Base-by-base conservation (phyloP, 2,888 invertebrate species). In the Malachius bipustulatus region DNA sequence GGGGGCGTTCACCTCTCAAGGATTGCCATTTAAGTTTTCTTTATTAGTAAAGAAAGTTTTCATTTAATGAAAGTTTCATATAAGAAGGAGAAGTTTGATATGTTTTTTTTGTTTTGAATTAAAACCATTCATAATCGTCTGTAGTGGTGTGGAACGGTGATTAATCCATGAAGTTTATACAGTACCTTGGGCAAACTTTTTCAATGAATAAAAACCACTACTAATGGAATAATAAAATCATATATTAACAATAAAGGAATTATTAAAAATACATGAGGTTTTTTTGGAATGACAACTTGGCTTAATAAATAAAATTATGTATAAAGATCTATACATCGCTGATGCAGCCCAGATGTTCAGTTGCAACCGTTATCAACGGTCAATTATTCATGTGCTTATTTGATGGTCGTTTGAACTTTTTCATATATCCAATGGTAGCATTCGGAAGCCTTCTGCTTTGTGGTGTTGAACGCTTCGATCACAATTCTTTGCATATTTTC, bases 351-450 rank as follows among this genome's bases (percentile, higher is more conserved):
- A 19, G 6, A 19, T 19, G n/a, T n/a, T 8, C 24, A 19, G n/a
- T n/a, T n/a, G 24, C n/a, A 19, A 19, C 24, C 24, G 6, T 19
- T 8, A 19, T 15, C 14, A 31, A 31, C 11, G 14, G 15, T 31
- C 15, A 6, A 6, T 9, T 14, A 31, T n/a, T n/a, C n/a, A n/a
- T n/a, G n/a, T 13, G 10, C 30, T 55, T 49, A 60, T 51, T 59
- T 56, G 44, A 60, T 57, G 38, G 48, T 55, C 14, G 55, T 56
- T 58, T 82, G 76, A 24, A 83, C 76, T 69, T 90, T 81, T 63
- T 85, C 71, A 58, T 80, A 75, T 47, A 82, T 71, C 77, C 81
- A 81, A 52, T 75, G 71, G 55, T 77, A 80, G 51, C 78, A 82
- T 44, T 78, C 69, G 4, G 71, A 64, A 35, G 81, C 75, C 40